Conservation (phyloP, 2,797 vertebrate genomes). For the Gymnocypris eckloni region DNA sequence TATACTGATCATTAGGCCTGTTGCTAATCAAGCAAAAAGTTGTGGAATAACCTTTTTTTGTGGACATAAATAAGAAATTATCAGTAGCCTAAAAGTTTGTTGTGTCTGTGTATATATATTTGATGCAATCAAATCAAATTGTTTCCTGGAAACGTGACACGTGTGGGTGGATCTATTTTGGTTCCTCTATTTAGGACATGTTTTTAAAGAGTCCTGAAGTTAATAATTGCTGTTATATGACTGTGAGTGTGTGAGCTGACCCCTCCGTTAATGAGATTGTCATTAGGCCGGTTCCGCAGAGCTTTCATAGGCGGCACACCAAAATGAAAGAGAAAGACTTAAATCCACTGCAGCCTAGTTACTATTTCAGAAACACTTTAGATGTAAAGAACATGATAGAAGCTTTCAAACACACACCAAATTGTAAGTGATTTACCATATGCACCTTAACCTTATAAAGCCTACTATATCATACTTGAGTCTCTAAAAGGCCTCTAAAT, state of each 20-base stretch:
- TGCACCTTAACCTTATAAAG: background rate
- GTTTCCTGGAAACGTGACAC: slow-evolving; percentile 25
- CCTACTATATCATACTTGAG: no score
- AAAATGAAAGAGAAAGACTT: slow-evolving; percentile 42
- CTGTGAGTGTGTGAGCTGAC: slow-evolving; percentile 48
- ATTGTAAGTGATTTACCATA: background rate
- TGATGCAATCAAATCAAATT: slow-evolving; percentile 1
- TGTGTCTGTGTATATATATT: background rate
- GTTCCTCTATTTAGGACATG: slow-evolving; percentile 44
- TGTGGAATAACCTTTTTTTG: background rate
- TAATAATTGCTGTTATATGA: slow-evolving; percentile 50
- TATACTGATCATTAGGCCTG: background rate
- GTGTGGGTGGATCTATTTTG: slow-evolving; percentile 54
- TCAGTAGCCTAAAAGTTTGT: background rate
- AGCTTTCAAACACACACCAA: slow-evolving; percentile 11
- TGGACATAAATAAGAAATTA: background rate
- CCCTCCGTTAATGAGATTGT: slow-evolving; percentile 57
- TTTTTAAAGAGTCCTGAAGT: slow-evolving; percentile 45
- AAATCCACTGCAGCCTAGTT: slow-evolving; percentile 68
- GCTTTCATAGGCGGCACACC: slow-evolving; percentile 38
- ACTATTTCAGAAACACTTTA: slow-evolving; percentile 73
- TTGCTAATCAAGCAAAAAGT: background rate
- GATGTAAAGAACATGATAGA: slow-evolving; percentile 32
- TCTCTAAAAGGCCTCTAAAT: background rate
- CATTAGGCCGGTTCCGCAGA: slow-evolving; percentile 51